Percentiles rank a stretch among this genome's conserved stretches.
Evolutionary conservation across 2,888 invertebrate genomes (phyloP).

Genomic region (Athalia cordata): DNA sequence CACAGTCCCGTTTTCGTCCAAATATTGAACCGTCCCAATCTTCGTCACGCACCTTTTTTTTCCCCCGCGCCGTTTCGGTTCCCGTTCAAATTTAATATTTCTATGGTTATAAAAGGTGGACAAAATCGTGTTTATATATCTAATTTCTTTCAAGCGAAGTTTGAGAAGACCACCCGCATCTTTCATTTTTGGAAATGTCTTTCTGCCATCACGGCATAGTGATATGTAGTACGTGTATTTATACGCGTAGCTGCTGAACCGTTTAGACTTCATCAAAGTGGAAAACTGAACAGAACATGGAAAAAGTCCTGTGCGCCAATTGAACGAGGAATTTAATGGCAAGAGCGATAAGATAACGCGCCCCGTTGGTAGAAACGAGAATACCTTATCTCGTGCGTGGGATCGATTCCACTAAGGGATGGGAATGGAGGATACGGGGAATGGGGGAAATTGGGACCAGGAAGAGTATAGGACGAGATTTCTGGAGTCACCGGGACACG

Average conservation of each 20-base stretch:
- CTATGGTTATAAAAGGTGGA: too few species aligned
- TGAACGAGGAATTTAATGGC: neutral
- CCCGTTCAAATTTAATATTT: neutral
- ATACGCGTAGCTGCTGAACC: too few species aligned
- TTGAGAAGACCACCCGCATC: too few species aligned
- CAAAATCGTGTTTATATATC: too few species aligned
- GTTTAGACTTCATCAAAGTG: too few species aligned
- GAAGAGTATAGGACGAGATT: neutral
- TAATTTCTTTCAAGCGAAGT: too few species aligned
- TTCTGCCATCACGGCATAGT: too few species aligned
- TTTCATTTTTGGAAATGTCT: too few species aligned
- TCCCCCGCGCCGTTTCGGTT: conserved; percentile 20
- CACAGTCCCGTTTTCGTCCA: conserved; percentile 69
- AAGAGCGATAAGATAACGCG: neutral
- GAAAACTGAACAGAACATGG: too few species aligned
- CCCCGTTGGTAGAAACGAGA: neutral
- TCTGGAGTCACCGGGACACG: conserved; percentile 14
- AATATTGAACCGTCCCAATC: conserved; percentile 65
- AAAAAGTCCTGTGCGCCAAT: too few species aligned
- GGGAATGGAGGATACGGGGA: neutral
- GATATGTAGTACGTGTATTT: too few species aligned
- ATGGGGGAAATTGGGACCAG: conserved; percentile 15
- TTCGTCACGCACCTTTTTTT: conserved; percentile 59
- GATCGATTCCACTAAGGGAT: conserved; percentile 15
- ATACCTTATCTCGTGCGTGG: conserved; percentile 26